Percentiles rank a stretch among this genome's conserved stretches.
These are phyloP conservation scores for Anthonomus grandis DNA, from an alignment of 1,140 invertebrate genomes.

Conservation along the genomic window DNA sequence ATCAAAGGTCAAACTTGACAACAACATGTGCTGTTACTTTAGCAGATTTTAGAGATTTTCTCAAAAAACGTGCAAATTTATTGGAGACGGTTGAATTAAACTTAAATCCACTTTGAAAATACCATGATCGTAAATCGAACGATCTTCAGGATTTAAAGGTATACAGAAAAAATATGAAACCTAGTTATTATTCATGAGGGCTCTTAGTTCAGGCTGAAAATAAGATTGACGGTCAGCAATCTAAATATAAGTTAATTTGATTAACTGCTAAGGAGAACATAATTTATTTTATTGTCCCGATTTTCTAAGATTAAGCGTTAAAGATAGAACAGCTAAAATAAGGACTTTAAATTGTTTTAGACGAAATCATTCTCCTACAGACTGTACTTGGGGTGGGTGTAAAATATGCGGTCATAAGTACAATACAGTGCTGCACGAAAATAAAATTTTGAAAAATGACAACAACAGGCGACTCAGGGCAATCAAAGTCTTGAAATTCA, in stretches of 20 bases:
- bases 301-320: slow-evolving; percentile 10
- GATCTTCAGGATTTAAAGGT: slow-evolving; percentile 1
- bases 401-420: too few relatives aligned
- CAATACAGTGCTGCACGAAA: too few relatives aligned
- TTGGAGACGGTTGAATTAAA: slow-evolving; percentile 2
- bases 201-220: too few relatives aligned
- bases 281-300: too few relatives aligned
- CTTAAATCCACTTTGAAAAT: background rate
- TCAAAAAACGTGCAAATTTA: background rate
- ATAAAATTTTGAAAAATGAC: too few relatives aligned
- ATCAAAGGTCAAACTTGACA: background rate
- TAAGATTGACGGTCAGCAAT: background rate
- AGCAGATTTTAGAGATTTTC: background rate
- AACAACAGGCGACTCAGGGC: too few relatives aligned
- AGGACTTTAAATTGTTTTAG: slow-evolving; percentile 14
- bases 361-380: too few relatives aligned
- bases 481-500: too few relatives aligned
- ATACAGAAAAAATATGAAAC: background rate
- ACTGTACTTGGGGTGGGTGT: too few relatives aligned
- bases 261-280: background rate
- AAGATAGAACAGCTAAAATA: slow-evolving; percentile 11
- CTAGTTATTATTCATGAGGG: too few relatives aligned
- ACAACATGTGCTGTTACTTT: too few relatives aligned
- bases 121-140: background rate
- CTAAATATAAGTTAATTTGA: background rate